A percentile compares a stretch with the other conserved stretches of the same genome.
Conservation (phyloP, 2,888 invertebrate genomes). For the Rotaria macrura region DNA sequence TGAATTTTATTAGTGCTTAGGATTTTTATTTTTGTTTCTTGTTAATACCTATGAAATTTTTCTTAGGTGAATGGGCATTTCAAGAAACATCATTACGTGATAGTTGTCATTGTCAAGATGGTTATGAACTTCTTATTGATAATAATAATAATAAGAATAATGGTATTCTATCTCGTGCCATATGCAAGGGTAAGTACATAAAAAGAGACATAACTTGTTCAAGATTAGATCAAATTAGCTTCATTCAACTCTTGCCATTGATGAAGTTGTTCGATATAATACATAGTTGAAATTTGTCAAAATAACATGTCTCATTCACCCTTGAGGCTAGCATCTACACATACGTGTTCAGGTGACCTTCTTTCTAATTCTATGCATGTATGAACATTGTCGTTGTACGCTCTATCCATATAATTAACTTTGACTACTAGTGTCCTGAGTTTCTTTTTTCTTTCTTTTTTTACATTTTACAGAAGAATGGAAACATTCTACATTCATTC, state of each 20-base stretch:
- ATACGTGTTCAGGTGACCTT: neutral
- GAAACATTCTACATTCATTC: neutral
- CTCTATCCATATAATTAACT: slow-evolving; percentile 19
- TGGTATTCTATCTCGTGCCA: neutral
- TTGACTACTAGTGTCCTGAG: neutral
- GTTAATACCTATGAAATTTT: neutral
- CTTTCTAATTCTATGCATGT: neutral
- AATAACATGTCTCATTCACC: neutral
- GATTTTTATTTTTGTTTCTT: neutral
- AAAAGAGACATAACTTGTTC: neutral
- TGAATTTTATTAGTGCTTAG: neutral
- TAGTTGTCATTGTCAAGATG: slow-evolving; percentile 8
- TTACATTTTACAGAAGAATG: neutral
- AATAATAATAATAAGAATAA: neutral
- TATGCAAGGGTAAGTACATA: neutral
- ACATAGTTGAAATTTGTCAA: neutral
- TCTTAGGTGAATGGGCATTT: neutral
- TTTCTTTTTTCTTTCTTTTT: neutral
- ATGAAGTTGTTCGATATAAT: neutral
- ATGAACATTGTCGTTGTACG: neutral
- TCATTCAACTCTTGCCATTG: neutral
- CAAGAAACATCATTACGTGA: neutral
- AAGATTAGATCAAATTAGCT: neutral
- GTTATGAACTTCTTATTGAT: neutral
- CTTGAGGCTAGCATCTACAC: neutral